Evolutionary conservation across 2,113 vertebrate species (phyloP).

Genomic region (Aspidoscelis tigris): DNA sequence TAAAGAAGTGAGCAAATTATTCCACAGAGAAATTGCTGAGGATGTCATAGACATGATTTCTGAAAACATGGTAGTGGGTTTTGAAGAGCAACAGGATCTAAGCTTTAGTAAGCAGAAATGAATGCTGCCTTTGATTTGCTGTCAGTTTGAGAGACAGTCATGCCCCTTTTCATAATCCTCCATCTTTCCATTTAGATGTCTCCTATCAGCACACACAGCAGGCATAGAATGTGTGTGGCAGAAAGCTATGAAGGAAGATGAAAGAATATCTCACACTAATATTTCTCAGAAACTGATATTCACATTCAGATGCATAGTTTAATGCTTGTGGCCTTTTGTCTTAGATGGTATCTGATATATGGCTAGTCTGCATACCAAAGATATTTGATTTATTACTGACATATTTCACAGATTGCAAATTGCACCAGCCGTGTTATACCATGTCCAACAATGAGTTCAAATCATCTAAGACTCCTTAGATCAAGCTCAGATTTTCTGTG

Average conservation of each 20-base stretch:
- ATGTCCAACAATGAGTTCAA: neutral
- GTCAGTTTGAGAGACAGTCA: constrained; percentile 17
- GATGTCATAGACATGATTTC: neutral
- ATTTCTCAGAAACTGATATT: constrained; percentile 17
- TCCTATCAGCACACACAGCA: constrained; percentile 22
- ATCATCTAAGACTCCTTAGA: neutral
- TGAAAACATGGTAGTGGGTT: neutral
- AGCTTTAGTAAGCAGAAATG: constrained; percentile 22
- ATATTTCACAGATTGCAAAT: neutral
- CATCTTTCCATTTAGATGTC: constrained; percentile 9
- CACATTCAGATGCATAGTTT: constrained; percentile 1
- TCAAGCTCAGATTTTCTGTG: neutral
- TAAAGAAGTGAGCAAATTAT: neutral
- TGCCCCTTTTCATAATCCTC: constrained; percentile 24
- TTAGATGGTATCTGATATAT: neutral
- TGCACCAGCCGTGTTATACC: neutral
- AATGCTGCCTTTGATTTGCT: constrained; percentile 27
- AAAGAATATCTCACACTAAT: constrained; percentile 3
- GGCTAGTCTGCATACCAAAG: neutral
- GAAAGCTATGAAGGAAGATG: constrained; percentile 9
- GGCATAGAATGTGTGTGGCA: constrained; percentile 4
- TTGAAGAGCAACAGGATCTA: neutral
- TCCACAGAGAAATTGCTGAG: neutral
- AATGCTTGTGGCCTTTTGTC: neutral
- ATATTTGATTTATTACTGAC: neutral